A percentile compares a stretch with the other conserved stretches of the same genome.
Conservation (phyloP, 2,888 invertebrate species). For the Laothoe populi region DNA sequence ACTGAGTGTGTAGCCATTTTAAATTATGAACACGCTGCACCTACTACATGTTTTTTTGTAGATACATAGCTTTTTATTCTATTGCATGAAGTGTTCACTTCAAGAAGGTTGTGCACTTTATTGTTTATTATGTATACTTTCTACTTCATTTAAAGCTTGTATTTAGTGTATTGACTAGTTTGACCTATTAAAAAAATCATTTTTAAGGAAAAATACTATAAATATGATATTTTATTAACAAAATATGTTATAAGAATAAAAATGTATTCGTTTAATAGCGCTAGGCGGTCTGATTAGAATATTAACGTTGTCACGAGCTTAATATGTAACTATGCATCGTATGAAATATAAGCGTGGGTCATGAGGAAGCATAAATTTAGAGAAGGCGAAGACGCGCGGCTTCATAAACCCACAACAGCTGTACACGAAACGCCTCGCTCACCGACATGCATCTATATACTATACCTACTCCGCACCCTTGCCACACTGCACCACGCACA, state of each 20-base stretch:
- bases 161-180: too few relatives aligned
- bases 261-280: constrained; percentile 57
- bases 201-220: too few relatives aligned
- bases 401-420: constrained; percentile 80
- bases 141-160: too few relatives aligned
- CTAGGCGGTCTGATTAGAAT: constrained; percentile 58
- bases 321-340: constrained; percentile 51
- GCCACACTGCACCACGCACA: constrained; percentile 61
- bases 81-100: too few relatives aligned
- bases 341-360: constrained; percentile 69
- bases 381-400: constrained; percentile 69
- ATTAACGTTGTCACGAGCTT: constrained; percentile 61
- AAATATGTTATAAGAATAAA: constrained; percentile 51
- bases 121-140: too few relatives aligned
- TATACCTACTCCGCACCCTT: constrained; percentile 70
- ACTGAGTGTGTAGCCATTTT: constrained; percentile 12
- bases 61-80: too few relatives aligned
- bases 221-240: constrained; percentile 41
- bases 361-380: constrained; percentile 83
- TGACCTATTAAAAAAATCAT: too few relatives aligned
- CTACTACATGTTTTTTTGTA: background rate
- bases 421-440: constrained; percentile 71
- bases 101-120: too few relatives aligned
- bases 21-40: background rate
- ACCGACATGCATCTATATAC: constrained; percentile 64